Conservation (phyloP, 2,888 invertebrate genomes). For the Campoplex nolae region DNA sequence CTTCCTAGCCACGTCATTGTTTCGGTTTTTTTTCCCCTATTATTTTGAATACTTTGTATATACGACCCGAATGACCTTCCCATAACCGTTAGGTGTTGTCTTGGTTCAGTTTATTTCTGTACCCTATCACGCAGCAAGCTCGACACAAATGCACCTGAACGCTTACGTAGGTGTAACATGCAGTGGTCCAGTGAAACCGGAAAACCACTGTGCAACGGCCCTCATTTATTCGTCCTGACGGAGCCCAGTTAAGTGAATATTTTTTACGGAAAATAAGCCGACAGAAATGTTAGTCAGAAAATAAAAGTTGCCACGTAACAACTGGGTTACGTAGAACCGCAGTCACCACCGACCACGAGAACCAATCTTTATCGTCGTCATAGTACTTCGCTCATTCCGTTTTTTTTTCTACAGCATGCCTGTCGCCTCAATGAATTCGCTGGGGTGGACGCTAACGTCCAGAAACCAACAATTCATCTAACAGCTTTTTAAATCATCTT, state of each 20-base stretch:
- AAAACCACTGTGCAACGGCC: slow-evolving; percentile 51
- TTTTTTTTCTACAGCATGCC: slow-evolving; percentile 1
- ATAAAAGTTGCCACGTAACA: slow-evolving; percentile 61
- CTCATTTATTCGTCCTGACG: slow-evolving; percentile 60
- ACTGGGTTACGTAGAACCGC: slow-evolving; percentile 24
- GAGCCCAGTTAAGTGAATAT: slow-evolving; percentile 51
- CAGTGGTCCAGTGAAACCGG: slow-evolving; percentile 32
- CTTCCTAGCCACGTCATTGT: neutral
- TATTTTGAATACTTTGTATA: slow-evolving; percentile 40
- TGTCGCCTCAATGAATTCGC: neutral
- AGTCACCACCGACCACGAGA: slow-evolving; percentile 13
- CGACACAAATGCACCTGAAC: slow-evolving; percentile 6
- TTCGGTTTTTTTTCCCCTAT: slow-evolving; percentile 21
- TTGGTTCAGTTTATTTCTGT: slow-evolving; percentile 9
- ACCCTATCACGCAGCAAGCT: slow-evolving; percentile 30
- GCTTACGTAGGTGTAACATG: slow-evolving; percentile 16
- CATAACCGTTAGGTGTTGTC: neutral
- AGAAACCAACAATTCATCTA: neutral
- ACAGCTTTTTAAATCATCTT: neutral
- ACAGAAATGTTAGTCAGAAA: slow-evolving; percentile 49
- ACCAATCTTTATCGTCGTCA: slow-evolving; percentile 2
- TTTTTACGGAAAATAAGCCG: slow-evolving; percentile 56
- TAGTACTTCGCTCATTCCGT: neutral
- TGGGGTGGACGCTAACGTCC: neutral
- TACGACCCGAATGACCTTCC: slow-evolving; percentile 34